Evolutionary conservation across 2,113 vertebrate genomes (phyloP), one percentile per base, ranked within the genome.

Genomic region (Lophotis ruficrista): DNA sequence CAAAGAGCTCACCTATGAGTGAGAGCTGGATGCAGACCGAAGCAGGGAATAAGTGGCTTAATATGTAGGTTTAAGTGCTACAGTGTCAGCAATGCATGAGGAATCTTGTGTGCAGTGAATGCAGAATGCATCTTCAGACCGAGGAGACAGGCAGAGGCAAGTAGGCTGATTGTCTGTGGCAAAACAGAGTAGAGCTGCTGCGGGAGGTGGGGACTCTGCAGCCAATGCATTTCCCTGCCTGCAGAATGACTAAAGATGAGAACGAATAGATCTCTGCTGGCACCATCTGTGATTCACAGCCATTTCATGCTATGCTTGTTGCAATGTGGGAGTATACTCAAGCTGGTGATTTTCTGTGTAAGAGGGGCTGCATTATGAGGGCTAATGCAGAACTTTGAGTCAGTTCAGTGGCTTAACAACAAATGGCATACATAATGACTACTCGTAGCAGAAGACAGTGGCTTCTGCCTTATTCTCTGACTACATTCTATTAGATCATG

Each of bases 211-310:
- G 31, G 58, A 9, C 45, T 83, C 51, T 54, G 65, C 50, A 65
- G 79, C 94, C 71, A 54, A 6, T 60, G 91, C 89, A 20, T 76
- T 92, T 94, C 62, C 54, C 64, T 95, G 96, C 84, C 89, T 95
- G 93, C 93, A 76, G 93, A 91, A 90, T 96, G 95, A 91, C 93
- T 96, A 81, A 94, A 93, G 92, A 90, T 69, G 91, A 92, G 89
- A 91, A 81, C 83, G 84, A 85, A 33, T 76, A 58, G 83, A 93
- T 79, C 92, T 95, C 85, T 95, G 80, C 94, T 95, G 95, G 94
- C 72, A 87, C 94, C 94, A 93, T 96, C 94, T 97, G 96, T 94
- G 95, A 86, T 91, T 96, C 94, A 83, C 81, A 94, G 93, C 91
- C 96, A 93, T 93, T 95, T 96, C 87, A 88, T 91, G 94, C 93